Conservation (phyloP, 2,888 invertebrate species). For the Rhogogaster chlorosoma region DNA sequence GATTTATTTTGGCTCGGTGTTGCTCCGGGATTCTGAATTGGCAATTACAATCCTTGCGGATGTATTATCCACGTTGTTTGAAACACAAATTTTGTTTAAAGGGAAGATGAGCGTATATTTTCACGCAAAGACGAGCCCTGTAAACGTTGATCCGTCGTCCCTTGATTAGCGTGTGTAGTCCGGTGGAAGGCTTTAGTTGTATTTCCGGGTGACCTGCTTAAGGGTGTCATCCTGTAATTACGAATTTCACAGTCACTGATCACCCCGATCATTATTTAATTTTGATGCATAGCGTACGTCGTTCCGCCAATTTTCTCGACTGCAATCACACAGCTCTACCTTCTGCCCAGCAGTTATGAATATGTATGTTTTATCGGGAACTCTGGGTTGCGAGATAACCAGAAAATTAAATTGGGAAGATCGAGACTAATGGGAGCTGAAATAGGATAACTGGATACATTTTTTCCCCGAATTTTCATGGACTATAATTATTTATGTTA, state of each 20-base stretch:
- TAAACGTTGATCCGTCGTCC: not conserved
- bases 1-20: not conserved
- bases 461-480: not conserved
- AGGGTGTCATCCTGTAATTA: conserved; percentile 36
- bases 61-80: not conserved
- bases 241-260: conserved; percentile 33
- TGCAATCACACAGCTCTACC: conserved; percentile 8
- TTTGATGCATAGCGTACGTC: not conserved
- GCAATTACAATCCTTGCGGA: not conserved
- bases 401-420: not conserved
- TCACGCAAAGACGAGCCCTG: not conserved
- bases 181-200: not conserved
- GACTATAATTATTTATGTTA: not conserved
- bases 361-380: not conserved
- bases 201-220: conserved; percentile 14
- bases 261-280: conserved; percentile 4
- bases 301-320: not conserved
- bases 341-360: not conserved
- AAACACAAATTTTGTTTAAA: not conserved
- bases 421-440: not conserved
- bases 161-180: conserved; percentile 21
- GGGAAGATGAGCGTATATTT: not conserved
- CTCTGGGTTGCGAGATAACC: not conserved
- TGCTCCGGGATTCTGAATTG: not conserved
- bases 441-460: not conserved